These are phyloP conservation scores for Synergus itoensis DNA, from an alignment of 2,888 invertebrate genomes.

Conservation along the genomic window DNA sequence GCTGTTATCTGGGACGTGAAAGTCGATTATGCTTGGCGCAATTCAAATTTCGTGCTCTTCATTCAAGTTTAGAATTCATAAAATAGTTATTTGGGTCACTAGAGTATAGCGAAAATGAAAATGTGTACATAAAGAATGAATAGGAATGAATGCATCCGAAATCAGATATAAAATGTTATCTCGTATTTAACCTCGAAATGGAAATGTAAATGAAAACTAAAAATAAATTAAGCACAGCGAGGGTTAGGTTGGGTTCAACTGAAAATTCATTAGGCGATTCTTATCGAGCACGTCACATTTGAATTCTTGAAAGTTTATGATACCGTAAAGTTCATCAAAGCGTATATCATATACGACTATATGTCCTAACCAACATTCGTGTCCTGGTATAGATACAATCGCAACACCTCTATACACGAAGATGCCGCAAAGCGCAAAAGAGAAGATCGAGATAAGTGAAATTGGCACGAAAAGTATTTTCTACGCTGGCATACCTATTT, in stretches of 20 bases:
- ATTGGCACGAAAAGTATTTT: constrained; percentile 39
- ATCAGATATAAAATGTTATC: background rate
- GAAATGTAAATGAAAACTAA: background rate
- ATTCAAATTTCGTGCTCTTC: background rate
- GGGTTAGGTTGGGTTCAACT: background rate
- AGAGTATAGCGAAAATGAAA: too few relatives aligned
- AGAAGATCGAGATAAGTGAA: constrained; percentile 38
- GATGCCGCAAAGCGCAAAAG: constrained; percentile 38
- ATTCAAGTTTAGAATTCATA: background rate
- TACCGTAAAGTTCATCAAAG: constrained; percentile 42
- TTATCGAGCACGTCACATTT: constrained; percentile 36
- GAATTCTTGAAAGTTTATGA: constrained; percentile 40
- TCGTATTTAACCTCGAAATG: background rate
- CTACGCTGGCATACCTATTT: constrained; percentile 33
- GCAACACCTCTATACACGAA: constrained; percentile 39
- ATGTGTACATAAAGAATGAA: background rate
- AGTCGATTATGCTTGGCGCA: constrained; percentile 58
- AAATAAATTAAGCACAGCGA: background rate
- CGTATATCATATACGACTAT: constrained; percentile 33
- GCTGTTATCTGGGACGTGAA: constrained; percentile 64
- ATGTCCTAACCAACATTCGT: constrained; percentile 22
- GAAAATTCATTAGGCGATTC: constrained; percentile 38
- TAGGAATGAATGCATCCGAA: background rate
- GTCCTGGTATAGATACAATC: constrained; percentile 34
- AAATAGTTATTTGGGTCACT: background rate